These are phyloP conservation scores for Cathartes aura DNA, from an alignment of 2,113 vertebrate genomes.

Conservation along the genomic window DNA sequence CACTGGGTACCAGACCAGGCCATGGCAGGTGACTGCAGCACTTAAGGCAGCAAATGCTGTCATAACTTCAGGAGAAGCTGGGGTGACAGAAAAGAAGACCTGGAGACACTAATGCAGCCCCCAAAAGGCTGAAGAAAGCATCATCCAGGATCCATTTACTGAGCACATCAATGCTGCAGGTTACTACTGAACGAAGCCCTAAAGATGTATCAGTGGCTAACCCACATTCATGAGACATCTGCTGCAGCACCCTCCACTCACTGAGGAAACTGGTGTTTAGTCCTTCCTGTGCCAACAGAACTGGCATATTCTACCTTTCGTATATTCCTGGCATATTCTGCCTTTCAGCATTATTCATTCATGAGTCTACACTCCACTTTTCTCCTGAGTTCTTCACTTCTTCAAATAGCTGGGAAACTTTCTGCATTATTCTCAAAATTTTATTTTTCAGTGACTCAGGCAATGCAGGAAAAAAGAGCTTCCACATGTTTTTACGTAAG, in stretches of 20 bases:
- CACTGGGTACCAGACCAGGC: background rate
- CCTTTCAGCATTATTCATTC: background rate
- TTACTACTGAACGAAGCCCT: background rate
- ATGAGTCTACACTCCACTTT: background rate
- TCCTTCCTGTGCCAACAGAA: background rate
- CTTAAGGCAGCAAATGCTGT: background rate
- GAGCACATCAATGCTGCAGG: background rate
- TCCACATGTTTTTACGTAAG: background rate
- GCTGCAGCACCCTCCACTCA: background rate
- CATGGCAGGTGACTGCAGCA: background rate
- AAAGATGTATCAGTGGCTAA: background rate
- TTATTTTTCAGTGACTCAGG: background rate
- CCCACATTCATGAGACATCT: background rate
- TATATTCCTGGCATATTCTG: background rate
- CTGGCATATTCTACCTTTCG: background rate
- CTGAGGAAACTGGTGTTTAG: background rate
- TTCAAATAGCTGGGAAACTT: background rate
- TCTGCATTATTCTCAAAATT: background rate
- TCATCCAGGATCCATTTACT: background rate
- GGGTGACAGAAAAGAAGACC: background rate
- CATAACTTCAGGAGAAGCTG: background rate
- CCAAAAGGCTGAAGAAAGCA: background rate
- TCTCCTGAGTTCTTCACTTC: background rate
- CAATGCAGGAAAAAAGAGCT: background rate
- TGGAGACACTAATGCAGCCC: background rate